Evolutionary conservation across 2,797 vertebrate genomes (phyloP).

Genomic region (Vespertilio murinus): DNA sequence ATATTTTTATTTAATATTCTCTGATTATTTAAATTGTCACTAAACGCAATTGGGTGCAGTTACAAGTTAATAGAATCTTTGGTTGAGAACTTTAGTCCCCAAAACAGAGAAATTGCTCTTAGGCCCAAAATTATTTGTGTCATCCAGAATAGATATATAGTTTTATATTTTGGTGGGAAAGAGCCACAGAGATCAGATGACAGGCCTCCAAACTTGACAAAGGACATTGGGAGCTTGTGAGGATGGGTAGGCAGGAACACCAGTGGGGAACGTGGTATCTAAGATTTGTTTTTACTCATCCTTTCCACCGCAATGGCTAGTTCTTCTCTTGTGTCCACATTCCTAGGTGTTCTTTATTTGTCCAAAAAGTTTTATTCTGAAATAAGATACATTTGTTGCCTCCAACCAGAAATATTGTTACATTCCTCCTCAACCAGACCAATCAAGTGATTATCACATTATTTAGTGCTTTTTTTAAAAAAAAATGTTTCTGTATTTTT

Average conservation of each 20-base stretch:
- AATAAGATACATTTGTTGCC: not conserved
- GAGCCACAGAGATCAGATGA: not conserved
- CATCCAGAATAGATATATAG: not conserved
- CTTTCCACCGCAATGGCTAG: not conserved
- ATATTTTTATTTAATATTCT: constrained; percentile 27
- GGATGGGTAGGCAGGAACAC: not conserved
- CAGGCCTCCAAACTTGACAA: not conserved
- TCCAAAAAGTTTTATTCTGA: not conserved
- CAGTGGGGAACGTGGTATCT: not conserved
- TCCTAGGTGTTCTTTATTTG: not conserved
- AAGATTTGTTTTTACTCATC: not conserved
- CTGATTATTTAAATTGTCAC: constrained; percentile 30
- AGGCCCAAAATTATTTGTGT: not conserved
- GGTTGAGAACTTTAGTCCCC: constrained; percentile 40
- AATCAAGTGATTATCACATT: not conserved
- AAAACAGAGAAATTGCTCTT: constrained; percentile 12
- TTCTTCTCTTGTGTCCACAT: not conserved
- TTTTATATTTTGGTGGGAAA: not conserved
- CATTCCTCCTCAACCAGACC: not conserved
- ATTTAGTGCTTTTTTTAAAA: not conserved
- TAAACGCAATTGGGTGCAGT: not conserved
- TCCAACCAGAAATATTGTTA: not conserved
- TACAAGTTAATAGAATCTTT: constrained; percentile 35
- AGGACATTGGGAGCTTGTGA: not conserved
- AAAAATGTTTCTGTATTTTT: no score